Conservation (phyloP, 35 echinoderm and acorn worm genomes). For the Ophiothrix spiculata region DNA sequence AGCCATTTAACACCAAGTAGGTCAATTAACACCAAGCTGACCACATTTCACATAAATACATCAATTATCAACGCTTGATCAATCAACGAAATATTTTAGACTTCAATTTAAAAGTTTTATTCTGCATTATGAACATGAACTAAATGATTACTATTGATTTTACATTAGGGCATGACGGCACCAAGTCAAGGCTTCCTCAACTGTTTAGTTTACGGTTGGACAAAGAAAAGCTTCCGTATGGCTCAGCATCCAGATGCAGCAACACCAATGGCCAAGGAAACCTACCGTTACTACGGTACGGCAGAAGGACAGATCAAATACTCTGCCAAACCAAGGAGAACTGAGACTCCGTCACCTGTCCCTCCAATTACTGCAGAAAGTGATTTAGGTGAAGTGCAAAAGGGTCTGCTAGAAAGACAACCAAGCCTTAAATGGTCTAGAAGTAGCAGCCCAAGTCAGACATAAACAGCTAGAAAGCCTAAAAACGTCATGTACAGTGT, state of each 20-base stretch:
- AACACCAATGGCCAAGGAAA: conserved; percentile 11
- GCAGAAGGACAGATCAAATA: background rate
- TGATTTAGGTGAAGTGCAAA: background rate
- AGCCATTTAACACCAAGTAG: no score
- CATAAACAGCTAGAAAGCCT: no score
- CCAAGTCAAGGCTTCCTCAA: conserved; percentile 60
- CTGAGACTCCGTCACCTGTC: background rate
- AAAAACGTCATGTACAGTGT: no score
- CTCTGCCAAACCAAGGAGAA: background rate
- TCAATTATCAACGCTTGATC: no score
- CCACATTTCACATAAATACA: no score
- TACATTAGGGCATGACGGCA: conserved; percentile 44
- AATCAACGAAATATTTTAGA: no score
- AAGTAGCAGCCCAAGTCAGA: background rate
- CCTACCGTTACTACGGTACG: conserved; percentile 39
- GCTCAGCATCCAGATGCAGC: background rate
- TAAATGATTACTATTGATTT: background rate
- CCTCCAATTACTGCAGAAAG: background rate
- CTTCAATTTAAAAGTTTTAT: no score
- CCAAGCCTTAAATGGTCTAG: background rate
- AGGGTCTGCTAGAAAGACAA: background rate
- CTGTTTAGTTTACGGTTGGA: conserved; percentile 55
- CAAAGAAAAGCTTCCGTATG: conserved; percentile 35
- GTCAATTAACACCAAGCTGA: no score
- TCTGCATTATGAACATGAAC: no score